A percentile compares a stretch with the other conserved stretches of the same genome.
These are phyloP conservation scores for Harpalus rubripes DNA, from an alignment of 2,888 invertebrate species.

Conservation along the genomic window DNA sequence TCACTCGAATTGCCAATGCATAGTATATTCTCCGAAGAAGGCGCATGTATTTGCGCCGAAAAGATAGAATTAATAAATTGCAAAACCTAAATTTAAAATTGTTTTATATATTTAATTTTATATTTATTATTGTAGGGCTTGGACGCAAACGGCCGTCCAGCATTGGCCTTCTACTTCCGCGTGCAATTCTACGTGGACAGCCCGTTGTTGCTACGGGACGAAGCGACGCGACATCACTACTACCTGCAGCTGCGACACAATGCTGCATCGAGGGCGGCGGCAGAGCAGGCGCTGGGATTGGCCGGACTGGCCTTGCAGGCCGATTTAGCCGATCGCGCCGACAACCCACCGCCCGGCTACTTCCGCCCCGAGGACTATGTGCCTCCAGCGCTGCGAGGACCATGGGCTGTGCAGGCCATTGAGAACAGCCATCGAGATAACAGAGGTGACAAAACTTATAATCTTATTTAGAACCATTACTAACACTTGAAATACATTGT, in stretches of 20 bases:
- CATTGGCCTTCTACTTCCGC: conserved; percentile 92
- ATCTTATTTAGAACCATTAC: too few species aligned
- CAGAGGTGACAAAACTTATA: conserved; percentile 73
- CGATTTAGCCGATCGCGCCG: conserved; percentile 90
- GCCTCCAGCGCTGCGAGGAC: conserved; percentile 83
- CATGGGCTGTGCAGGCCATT: conserved; percentile 80
- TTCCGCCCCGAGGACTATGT: conserved; percentile 94
- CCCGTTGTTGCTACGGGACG: conserved; percentile 93
- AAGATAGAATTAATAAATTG: too few species aligned
- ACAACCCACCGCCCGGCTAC: conserved; percentile 78
- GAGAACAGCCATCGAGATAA: conserved; percentile 91
- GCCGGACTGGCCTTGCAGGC: conserved; percentile 95
- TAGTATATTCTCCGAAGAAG: too few species aligned
- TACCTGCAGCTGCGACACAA: conserved; percentile 97
- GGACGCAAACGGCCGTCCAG: conserved; percentile 93
- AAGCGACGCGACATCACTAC: conserved; percentile 94
- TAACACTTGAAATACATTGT: too few species aligned
- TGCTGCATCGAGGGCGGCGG: conserved; percentile 83
- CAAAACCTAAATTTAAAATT: too few species aligned
- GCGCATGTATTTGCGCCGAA: too few species aligned
- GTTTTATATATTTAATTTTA: background rate
- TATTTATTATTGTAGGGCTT: conserved; percentile 82
- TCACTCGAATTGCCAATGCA: too few species aligned
- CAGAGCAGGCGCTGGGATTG: conserved; percentile 86
- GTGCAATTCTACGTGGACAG: conserved; percentile 97